Conservation (phyloP, 2,113 vertebrate genomes). For the Zosterops japonicus region DNA sequence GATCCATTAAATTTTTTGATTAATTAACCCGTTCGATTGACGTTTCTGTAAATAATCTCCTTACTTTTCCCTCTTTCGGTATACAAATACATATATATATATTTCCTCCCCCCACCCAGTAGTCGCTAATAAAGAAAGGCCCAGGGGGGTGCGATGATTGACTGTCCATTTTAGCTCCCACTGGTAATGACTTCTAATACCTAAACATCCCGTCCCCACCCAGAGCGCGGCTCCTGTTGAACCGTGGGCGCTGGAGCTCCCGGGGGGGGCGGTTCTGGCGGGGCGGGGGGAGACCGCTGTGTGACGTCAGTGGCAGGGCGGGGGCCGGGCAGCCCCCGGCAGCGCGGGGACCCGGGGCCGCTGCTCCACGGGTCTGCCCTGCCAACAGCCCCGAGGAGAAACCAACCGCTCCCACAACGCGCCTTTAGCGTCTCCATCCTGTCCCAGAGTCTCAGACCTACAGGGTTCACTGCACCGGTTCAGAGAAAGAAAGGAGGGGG, state of each 20-base stretch:
- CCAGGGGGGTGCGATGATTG: conserved; percentile 24
- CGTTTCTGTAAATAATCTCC: conserved; percentile 48
- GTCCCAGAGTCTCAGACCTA: neutral
- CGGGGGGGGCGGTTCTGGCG: neutral
- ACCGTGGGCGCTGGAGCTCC: conserved; percentile 12
- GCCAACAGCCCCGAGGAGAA: neutral
- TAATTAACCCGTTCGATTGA: conserved; percentile 53
- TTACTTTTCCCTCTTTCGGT: neutral
- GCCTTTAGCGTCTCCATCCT: neutral
- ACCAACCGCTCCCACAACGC: neutral
- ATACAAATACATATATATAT: neutral
- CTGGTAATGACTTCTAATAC: conserved; percentile 59
- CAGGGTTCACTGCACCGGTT: neutral
- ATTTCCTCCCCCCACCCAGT: neutral
- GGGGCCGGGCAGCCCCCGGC: conserved; percentile 6
- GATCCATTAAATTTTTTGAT: conserved; percentile 65
- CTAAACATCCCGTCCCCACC: neutral
- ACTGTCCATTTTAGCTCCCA: conserved; percentile 51
- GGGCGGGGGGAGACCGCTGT: neutral
- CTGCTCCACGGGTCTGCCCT: neutral
- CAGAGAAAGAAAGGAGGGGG: neutral
- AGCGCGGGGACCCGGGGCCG: neutral
- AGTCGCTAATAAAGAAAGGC: conserved; percentile 23
- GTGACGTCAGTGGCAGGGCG: conserved; percentile 36
- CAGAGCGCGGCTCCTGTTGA: neutral